Base-by-base conservation (phyloP, 2,888 invertebrate genomes). In the Rutpela maculata region DNA sequence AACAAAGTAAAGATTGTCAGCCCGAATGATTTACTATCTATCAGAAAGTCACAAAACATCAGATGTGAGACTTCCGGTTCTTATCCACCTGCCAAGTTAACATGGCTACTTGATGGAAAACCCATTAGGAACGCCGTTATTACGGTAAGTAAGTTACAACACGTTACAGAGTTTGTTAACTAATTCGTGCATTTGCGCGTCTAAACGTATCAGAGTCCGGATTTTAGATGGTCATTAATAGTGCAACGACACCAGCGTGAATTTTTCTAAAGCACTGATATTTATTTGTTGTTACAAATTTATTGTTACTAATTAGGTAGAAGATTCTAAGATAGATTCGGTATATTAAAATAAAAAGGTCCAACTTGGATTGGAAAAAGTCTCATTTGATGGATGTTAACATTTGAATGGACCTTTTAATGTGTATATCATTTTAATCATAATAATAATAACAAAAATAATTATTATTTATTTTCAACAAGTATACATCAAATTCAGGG, bases 51-150 rank as follows among this genome's bases (percentile, higher is more conserved):
- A 79, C 93, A 95, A 84, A 93, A 93, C 69, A 93, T 95, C 82
- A 93, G 94, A 79, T 96, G 96, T 89, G 95, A 95, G 85, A 94
- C 95, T 57, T 93, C 95, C 88, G 96, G 96, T 50, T 96, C 96
- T 67, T 94, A 94, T 88, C 96, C 96, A 22, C 94, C 96, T 15
- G 96, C 96, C 3, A 95, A 95, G 88, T 93, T 96, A 78, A 92
- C 94, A 85, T 96, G 96, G 96, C 93, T 95, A 81, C 91, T 96
- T 82, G 95, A 95, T 86, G 93, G 93, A 78, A 93, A 93, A 85
- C 91, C 92, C 82, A 92, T 94, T 85, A 91, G 92, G 83, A 93
- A 92, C 86, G 91, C 93, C 69, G 92, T 92, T 84, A 91, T 93
- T 77, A 92, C 93, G 80, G 92, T 93, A 83, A 92, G 92, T 86